Evolutionary conservation across 1,140 invertebrate species (phyloP).

Genomic region (Mesaphorura yosii): DNA sequence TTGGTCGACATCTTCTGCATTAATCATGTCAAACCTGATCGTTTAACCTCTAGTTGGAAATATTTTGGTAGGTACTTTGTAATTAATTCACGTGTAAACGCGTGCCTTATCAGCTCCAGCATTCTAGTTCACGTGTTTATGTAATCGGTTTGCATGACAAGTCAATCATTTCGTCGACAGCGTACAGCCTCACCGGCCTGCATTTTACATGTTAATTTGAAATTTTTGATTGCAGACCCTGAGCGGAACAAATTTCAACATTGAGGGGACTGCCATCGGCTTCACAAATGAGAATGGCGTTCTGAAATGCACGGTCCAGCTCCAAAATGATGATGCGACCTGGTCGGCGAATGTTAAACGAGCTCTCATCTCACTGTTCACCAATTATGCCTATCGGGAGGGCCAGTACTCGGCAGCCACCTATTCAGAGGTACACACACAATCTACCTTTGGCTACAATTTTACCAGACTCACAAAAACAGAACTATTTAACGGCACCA

Average conservation of each 20-base stretch:
- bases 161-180: neutral
- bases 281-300: conserved; percentile 59
- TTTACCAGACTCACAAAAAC: too few species aligned
- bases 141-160: neutral
- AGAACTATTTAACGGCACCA: too few species aligned
- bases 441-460: too few species aligned
- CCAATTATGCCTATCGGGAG: conserved; percentile 40
- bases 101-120: too few species aligned
- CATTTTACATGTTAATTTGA: too few species aligned
- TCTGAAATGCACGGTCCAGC: conserved; percentile 49
- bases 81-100: too few species aligned
- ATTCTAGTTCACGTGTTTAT: neutral
- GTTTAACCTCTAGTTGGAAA: too few species aligned
- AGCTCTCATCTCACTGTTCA: conserved; percentile 70
- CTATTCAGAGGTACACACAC: conserved; percentile 1
- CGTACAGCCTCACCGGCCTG: too few species aligned
- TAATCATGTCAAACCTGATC: too few species aligned
- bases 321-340: conserved; percentile 44
- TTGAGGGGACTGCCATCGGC: conserved; percentile 42
- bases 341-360: conserved; percentile 67
- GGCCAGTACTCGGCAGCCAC: neutral
- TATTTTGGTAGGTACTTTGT: too few species aligned
- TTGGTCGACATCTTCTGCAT: too few species aligned
- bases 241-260: neutral
- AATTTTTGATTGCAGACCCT: neutral